These are phyloP conservation scores for Nothocercus nigrocapillus DNA, from an alignment of 2,113 vertebrate species.

Conservation along the genomic window DNA sequence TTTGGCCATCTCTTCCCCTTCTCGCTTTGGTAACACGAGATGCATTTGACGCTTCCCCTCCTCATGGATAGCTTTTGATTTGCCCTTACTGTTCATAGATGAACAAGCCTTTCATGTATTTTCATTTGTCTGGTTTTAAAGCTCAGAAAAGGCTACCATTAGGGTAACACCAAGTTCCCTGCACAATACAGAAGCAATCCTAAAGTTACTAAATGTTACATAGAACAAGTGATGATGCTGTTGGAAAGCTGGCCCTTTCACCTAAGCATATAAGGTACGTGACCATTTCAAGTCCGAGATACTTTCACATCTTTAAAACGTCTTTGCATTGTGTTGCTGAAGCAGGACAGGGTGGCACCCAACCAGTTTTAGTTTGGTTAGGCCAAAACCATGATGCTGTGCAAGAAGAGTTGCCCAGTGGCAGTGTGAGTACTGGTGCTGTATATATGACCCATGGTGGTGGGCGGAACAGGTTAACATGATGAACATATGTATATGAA, in stretches of 20 bases:
- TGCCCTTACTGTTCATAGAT: background rate
- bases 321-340: background rate
- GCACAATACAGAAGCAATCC: background rate
- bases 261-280: background rate
- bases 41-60: background rate
- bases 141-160: background rate
- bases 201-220: background rate
- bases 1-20: background rate
- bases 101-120: background rate
- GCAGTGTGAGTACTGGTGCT: background rate
- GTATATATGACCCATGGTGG: rapidly evolving
- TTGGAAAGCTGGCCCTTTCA: background rate
- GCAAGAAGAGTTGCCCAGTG: background rate
- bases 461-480: background rate
- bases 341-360: background rate
- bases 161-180: background rate
- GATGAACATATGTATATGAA: background rate
- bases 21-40: background rate
- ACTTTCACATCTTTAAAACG: background rate
- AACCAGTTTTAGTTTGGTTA: background rate
- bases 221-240: rapidly evolving
- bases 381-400: background rate
- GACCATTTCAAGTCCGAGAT: background rate
- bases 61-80: background rate
- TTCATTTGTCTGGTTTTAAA: background rate